phyloP scores from a whole-genome alignment of 2,113 vertebrate species.

The Fregetta grallaria region DNA sequence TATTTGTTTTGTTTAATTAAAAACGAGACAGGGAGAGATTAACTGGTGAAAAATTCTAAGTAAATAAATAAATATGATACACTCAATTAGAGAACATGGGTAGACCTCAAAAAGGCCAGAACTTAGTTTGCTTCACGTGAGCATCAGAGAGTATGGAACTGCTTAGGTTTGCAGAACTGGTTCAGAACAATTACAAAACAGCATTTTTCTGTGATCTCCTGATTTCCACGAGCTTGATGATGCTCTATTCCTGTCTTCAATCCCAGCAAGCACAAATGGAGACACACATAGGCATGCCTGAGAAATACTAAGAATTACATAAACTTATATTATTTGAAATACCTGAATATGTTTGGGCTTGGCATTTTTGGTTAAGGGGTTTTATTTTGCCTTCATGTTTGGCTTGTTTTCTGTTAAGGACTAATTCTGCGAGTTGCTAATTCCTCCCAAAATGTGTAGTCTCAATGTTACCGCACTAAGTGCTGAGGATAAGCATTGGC shows the following conservation, averaged over 20 bases:
- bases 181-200: constrained; percentile 3
- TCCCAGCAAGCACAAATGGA: background rate
- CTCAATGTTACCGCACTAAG: background rate
- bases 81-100: background rate
- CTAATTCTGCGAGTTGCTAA: background rate
- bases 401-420: background rate
- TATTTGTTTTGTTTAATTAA: background rate
- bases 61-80: background rate
- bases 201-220: constrained; percentile 12
- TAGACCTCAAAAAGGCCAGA: background rate
- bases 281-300: background rate
- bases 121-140: background rate
- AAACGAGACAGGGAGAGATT: background rate
- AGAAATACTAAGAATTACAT: background rate
- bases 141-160: background rate
- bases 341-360: background rate
- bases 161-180: constrained; percentile 4
- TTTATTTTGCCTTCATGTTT: background rate
- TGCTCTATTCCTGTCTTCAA: background rate
- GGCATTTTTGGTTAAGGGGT: background rate
- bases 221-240: background rate
- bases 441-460: background rate
- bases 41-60: background rate
- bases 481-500: background rate
- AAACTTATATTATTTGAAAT: background rate